Base-by-base conservation (phyloP, 2,888 invertebrate species). In the Ophion obscuratus region DNA sequence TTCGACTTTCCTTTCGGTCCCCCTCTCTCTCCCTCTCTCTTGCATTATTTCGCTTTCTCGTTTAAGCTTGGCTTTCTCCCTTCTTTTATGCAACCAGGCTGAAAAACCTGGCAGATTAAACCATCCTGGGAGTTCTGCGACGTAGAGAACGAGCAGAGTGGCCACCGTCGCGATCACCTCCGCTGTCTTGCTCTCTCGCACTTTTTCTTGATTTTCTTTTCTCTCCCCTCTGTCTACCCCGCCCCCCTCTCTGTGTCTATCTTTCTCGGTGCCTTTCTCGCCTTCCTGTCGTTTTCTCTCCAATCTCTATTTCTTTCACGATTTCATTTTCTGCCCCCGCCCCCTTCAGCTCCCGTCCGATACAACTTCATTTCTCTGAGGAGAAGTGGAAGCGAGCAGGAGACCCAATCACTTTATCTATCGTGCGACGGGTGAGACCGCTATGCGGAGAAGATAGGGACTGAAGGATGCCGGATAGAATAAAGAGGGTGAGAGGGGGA, bases 81-180 rank as follows among this genome's bases (percentile, higher is more conserved):
- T 75, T 78, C 44, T 78, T 27, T 75, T 81, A 75, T 68, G 79
- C 61, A 61, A 10, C 44, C 81, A 85, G 71, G 84, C 83, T 81
- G 88, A 90, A 92, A 92, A 92, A 90, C 85, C 87, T 80, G 81
- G 86, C 88, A 89, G 91, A 93, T 93, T 92, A 92, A 92, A 91
- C 90, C 91, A 90, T 92, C 89, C 78, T 81, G 88, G 84, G 88
- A 89, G 88, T 87, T 88, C 87, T 87, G 88, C 88, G 90, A 91
- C 90, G 89, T 89, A 87, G 89, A 80, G 61, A 73, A 44, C 14
- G 24, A 66, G 53, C 66, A 40, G 81, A 88, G 88, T 89, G 85
- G 86, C 90, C 88, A 88, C 89, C 89, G 88, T 85, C 88, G 77
- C 83, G 83, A 78, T 81, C 81, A 82, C 78, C 70, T 78, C 81